Conservation (phyloP, 2,888 invertebrate species). For the Pegoplata infirma region DNA sequence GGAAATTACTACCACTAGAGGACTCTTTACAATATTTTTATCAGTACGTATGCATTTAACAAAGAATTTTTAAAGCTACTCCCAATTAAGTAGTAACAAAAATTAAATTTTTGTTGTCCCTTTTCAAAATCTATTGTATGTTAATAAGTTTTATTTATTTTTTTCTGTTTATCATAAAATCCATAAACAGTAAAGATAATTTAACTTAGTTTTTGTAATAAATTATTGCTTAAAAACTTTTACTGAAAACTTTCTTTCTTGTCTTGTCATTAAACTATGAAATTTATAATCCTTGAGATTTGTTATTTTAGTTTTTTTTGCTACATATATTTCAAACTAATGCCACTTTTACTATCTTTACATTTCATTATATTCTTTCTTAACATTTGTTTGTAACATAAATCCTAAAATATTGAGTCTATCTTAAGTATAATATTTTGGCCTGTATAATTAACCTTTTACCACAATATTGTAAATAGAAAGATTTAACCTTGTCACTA, state of each 20-base stretch:
- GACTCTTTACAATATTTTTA: no score
- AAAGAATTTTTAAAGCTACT: no score
- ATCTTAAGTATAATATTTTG: conserved; percentile 41
- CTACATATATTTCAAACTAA: no score
- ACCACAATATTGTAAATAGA: conserved; percentile 56
- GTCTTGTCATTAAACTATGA: conserved; percentile 19
- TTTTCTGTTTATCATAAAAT: background rate
- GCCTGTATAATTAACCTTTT: conserved; percentile 60
- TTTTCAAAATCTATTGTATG: no score
- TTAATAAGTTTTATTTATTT: background rate
- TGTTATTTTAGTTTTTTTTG: conserved; percentile 5
- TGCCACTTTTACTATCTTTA: background rate
- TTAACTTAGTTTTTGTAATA: conserved; percentile 19
- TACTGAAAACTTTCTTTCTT: conserved; percentile 27
- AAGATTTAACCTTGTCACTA: conserved; percentile 56
- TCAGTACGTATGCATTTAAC: no score
- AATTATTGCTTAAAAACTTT: conserved; percentile 26
- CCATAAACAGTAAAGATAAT: conserved; percentile 1
- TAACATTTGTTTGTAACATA: conserved; percentile 10
- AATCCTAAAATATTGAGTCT: conserved; percentile 49
- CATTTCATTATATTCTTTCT: background rate
- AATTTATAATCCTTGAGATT: conserved; percentile 52
- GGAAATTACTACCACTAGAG: no score
- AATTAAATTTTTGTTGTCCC: no score
- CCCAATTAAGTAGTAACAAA: no score